Evolutionary conservation across 2,888 invertebrate species (phyloP), one percentile per base, ranked within the genome.

Genomic region (Tenthredo scrophulariae): DNA sequence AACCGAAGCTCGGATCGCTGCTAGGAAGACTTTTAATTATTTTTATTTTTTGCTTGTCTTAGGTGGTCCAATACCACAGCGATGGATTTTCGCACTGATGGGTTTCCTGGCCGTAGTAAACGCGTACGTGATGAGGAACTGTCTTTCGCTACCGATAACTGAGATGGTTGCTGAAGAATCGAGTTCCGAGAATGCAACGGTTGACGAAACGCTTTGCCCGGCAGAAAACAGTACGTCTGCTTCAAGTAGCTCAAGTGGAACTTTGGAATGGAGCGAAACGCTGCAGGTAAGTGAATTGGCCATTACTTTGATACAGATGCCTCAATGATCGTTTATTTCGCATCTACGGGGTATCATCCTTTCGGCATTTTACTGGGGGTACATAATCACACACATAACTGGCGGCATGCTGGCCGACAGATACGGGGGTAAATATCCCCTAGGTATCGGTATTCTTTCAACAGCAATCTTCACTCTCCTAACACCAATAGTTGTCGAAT

Each of bases 351-450:
- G 97, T 0, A 93, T 97, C 62, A 97, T 97, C 67, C 94, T 98
- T 2, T 96, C 97, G 74, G 96, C 97, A 0, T 98, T 98, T 93
- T 98, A 97, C 94, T 97, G 97, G 94, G 97, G 98, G 1, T 98
- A 98, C 93, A 96, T 97, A 0, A 86, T 97, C 0, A 97, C 97
- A 0, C 97, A 98, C 90, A 92, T 98, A 46, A 98, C 98, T 0
- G 98, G 97, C 67, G 98, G 97, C 84, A 94, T 97, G 82, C 91
- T 98, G 58, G 97, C 98, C 0, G 97, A 97, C 89, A 95, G 95
- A 87, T 97, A 97, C 87, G 98, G 98, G 26, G 98, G 98, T 22
- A 98, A 98, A 92, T 97, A 97, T 93, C 96, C 97, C 0, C 94
- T 98, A 50, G 97, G 97, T 0, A 94, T 97, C 84, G 98, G 98